A percentile compares a stretch with the other conserved stretches of the same genome.
Conservation (phyloP, 2,888 invertebrate species). For the Teleogryllus oceanicus region DNA sequence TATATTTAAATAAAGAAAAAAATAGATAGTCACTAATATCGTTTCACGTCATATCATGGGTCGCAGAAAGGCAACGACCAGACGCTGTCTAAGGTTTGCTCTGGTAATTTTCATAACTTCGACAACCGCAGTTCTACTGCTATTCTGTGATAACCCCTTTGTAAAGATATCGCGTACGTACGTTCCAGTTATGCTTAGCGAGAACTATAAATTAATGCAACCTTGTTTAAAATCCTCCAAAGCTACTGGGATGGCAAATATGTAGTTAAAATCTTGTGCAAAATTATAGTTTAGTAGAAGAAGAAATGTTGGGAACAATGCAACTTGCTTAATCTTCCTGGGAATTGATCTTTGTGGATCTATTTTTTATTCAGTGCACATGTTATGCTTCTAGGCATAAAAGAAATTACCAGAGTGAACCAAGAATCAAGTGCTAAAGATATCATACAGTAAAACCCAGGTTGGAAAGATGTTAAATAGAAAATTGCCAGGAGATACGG, state of each 20-base stretch:
- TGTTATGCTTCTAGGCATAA: conserved; percentile 18
- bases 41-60: conserved; percentile 23
- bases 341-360: conserved; percentile 18
- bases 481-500: conserved; percentile 4
- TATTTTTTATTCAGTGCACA: background rate
- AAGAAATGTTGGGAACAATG: conserved; percentile 18
- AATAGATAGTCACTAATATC: conserved; percentile 26
- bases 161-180: background rate
- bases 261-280: background rate
- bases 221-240: background rate
- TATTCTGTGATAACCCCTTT: conserved; percentile 34
- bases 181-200: conserved; percentile 2
- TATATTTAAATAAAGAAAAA: conserved; percentile 22
- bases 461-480: conserved; percentile 19
- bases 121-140: conserved; percentile 28
- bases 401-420: conserved; percentile 37
- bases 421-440: conserved; percentile 21
- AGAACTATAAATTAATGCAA: background rate
- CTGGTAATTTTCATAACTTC: conserved; percentile 32
- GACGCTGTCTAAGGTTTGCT: conserved; percentile 31
- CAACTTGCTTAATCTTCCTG: conserved; percentile 18
- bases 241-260: background rate
- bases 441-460: conserved; percentile 30
- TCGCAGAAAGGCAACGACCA: conserved; percentile 24
- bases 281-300: conserved; percentile 18